Percentiles rank a stretch among this genome's conserved stretches.
Conservation (phyloP, 2,113 vertebrate species). For the Arizona elegans region DNA sequence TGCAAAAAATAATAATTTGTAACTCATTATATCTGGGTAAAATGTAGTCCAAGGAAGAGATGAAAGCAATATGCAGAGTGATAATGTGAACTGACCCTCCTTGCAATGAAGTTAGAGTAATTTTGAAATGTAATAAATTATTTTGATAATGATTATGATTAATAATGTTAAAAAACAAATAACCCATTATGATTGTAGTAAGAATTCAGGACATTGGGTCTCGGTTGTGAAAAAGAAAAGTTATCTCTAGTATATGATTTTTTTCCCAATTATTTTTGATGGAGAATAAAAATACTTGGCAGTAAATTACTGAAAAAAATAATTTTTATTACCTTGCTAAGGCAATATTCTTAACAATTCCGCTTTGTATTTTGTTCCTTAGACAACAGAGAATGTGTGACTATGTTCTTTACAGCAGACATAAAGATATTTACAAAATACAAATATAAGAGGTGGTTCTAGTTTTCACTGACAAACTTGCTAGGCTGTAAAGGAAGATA, state of each 20-base stretch:
- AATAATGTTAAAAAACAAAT: neutral
- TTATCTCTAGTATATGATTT: neutral
- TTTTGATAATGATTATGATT: neutral
- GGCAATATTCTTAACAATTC: neutral
- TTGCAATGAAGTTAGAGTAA: neutral
- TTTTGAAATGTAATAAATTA: neutral
- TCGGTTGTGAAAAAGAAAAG: neutral
- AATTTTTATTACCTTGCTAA: neutral
- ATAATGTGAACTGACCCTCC: neutral
- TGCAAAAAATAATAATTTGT: neutral
- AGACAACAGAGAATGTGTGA: constrained; percentile 4
- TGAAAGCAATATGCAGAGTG: neutral
- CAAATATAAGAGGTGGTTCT: neutral
- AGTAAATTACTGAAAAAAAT: neutral
- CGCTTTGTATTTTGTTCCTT: neutral
- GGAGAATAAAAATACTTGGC: neutral
- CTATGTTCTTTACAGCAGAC: neutral
- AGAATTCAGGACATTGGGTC: neutral
- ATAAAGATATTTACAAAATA: neutral
- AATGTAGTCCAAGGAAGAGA: neutral
- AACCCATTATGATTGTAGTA: neutral
- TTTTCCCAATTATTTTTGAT: neutral
- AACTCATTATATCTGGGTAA: neutral
- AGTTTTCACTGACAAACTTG: neutral
- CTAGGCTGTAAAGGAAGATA: neutral